Evolutionary conservation across 2,888 invertebrate genomes (phyloP).

Genomic region (Agrenia bidenticulata): DNA sequence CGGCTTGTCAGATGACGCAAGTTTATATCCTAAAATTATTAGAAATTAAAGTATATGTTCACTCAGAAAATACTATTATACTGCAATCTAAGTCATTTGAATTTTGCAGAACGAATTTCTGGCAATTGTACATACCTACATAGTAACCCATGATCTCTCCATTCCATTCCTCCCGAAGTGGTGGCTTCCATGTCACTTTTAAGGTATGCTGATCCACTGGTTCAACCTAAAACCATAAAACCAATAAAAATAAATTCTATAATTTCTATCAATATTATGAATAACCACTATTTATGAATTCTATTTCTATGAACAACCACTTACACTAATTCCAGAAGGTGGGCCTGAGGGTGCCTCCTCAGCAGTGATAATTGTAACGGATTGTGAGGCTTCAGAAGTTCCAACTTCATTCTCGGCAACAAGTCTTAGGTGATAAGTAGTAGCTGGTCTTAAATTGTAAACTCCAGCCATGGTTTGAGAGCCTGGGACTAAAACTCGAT

Average conservation of each 20-base stretch:
- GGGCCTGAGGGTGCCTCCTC: constrained; percentile 68
- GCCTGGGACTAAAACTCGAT: constrained; percentile 84
- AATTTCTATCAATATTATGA: constrained; percentile 16
- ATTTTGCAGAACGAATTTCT: too few species aligned
- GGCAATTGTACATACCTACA: too few species aligned
- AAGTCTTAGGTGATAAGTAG: constrained; percentile 88
- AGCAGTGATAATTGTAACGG: constrained; percentile 90
- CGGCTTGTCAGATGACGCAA: constrained; percentile 66
- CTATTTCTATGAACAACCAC: constrained; percentile 60
- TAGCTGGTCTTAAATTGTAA: constrained; percentile 83
- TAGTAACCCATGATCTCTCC: constrained; percentile 88
- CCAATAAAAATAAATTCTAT: neutral
- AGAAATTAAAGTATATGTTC: too few species aligned
- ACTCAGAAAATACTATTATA: too few species aligned
- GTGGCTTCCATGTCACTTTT: constrained; percentile 84
- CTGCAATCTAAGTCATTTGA: too few species aligned
- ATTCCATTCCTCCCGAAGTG: constrained; percentile 85
- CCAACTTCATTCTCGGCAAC: constrained; percentile 93
- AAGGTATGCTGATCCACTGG: constrained; percentile 83
- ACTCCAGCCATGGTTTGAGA: constrained; percentile 86
- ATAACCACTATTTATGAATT: neutral
- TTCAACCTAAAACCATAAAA: too few species aligned
- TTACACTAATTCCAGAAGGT: constrained; percentile 49
- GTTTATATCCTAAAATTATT: constrained; percentile 31
- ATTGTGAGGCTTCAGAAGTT: constrained; percentile 87